These are phyloP conservation scores for Tiliacea aurago DNA, from an alignment of 2,888 invertebrate genomes.

Conservation along the genomic window DNA sequence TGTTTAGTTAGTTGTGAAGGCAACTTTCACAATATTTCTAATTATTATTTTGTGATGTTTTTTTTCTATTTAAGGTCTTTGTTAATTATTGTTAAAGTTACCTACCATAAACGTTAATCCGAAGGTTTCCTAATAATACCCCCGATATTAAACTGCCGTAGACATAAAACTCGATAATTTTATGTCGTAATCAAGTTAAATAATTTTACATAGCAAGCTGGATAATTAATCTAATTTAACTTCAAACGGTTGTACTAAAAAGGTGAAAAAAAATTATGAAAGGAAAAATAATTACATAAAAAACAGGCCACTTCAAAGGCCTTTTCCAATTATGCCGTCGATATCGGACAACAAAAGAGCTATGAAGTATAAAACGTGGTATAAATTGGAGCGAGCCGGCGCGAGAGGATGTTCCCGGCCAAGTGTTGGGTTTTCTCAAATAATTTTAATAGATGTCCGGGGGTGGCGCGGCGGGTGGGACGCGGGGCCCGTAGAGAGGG, in stretches of 20 bases:
- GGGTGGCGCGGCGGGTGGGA: slow-evolving; percentile 61
- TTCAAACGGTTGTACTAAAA: slow-evolving; percentile 46
- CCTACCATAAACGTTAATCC: background rate
- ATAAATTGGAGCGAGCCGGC: slow-evolving; percentile 73
- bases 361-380: slow-evolving; percentile 75
- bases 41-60: background rate
- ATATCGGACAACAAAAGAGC: slow-evolving; percentile 75
- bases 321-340: slow-evolving; percentile 73
- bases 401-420: slow-evolving; percentile 60
- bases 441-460: slow-evolving; percentile 88
- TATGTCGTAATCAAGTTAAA: slow-evolving; percentile 34
- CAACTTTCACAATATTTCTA: background rate
- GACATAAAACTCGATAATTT: slow-evolving; percentile 37
- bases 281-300: slow-evolving; percentile 63
- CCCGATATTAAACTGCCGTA: slow-evolving; percentile 5
- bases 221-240: slow-evolving; percentile 59
- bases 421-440: slow-evolving; percentile 85
- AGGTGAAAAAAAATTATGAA: slow-evolving; percentile 35
- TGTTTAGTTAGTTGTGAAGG: background rate
- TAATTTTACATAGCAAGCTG: slow-evolving; percentile 27
- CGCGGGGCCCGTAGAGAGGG: slow-evolving; percentile 60
- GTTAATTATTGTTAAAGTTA: background rate
- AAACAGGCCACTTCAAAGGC: slow-evolving; percentile 68
- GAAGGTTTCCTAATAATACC: background rate
- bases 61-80: background rate